Evolutionary conservation across 2,888 invertebrate genomes (phyloP), one percentile per base, ranked within the genome.

Genomic region (Acanthosoma haemorrhoidale): DNA sequence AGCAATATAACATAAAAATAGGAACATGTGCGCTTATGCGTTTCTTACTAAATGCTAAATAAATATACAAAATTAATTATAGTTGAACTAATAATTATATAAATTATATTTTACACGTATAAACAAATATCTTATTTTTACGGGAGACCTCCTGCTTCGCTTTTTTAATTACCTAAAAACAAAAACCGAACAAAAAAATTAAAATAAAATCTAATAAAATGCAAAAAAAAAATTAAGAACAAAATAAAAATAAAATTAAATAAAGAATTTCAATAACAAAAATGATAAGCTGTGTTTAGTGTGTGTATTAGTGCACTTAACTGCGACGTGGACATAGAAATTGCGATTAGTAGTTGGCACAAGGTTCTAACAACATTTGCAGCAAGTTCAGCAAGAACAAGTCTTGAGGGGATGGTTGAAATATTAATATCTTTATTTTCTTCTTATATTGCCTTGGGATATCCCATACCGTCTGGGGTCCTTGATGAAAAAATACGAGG

Each of bases 351-450:
- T 15, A 32, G 67, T 34, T 57, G 67, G 67, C 67, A 67, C 31
- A 18, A 21, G 67, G 67, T 34, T 67, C 18, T n/a, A 64, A 64
- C 67, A 67, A 67, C 67, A 57, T 67, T 67, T 67, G 67, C 43
- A 32, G n/a, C 15, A 21, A 57, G 67, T 29, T n/a, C 21, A 21
- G 60, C 60, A 5, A 6, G 41, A 32, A 64, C 39, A 41, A 25
- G 41, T 38, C 43, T 32, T n/a, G 60, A 18, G 67, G 67, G 18
- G 57, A 16, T 15, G 34, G 5, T 18, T 67, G 2, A 67, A 67
- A 51, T 67, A 67, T 67, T 67, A 67, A 67, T 67, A 67, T 67
- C 67, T 67, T 67, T 67, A 67, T 67, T 57, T 57, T 51, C 43
- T 67, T 18, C 67, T 67, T 43, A 67, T 67, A 67, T 67, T 67